Base-by-base conservation (phyloP, 2,113 vertebrate genomes). In the Capreolus pygargus region DNA sequence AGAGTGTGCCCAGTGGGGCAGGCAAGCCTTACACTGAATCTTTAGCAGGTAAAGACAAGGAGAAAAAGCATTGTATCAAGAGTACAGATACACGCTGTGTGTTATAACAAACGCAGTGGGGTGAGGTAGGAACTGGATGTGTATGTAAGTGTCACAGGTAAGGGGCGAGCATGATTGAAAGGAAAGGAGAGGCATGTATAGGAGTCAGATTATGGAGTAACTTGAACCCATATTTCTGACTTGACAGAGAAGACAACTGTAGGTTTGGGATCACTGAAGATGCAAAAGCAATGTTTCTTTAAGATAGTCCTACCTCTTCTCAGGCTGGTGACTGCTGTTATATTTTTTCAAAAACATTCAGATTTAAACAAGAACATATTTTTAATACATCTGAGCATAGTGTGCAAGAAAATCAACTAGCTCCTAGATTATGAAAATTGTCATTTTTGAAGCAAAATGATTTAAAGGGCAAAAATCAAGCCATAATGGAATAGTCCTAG, bases 341-440 rank as follows among this genome's bases (percentile, higher is more conserved):
- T 2, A 9, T 94, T 52, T 91, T 95, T 86, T 86, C 28, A 94
- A 85, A 28, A 87, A 55, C 6, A 83, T 27, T 55, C 54, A 55
- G 21, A 55, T 83, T 74, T 58, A 91, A 96, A 84, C 8, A 61
- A 64, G 78, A 61, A 74, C 19, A 52, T 54, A 87, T 54, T 89
- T 91, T 78, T 92, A 39, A 12, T 91, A 91, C 85, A 6, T 95
- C 30, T 91, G 47, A 95, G n/a, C 55, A 79, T 57, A 74, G 52
- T 58, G 45, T 33, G 12, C 43, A 91, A 79, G 50, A 36, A 96
- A 90, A 94, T 94, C 36, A 85, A 54, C 6, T 54, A 47, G 81
- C 85, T 95, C 33, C 33, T 82, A 96, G 85, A 96, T 97, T 88
- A 96, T 60, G 76, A 95, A 97, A 96, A 92, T 30, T 85, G 45